Percentiles rank a stretch among this genome's conserved stretches.
These are phyloP conservation scores for Ricordea florida DNA, from an alignment of 92 coral and sea anemone species.

Conservation along the genomic window DNA sequence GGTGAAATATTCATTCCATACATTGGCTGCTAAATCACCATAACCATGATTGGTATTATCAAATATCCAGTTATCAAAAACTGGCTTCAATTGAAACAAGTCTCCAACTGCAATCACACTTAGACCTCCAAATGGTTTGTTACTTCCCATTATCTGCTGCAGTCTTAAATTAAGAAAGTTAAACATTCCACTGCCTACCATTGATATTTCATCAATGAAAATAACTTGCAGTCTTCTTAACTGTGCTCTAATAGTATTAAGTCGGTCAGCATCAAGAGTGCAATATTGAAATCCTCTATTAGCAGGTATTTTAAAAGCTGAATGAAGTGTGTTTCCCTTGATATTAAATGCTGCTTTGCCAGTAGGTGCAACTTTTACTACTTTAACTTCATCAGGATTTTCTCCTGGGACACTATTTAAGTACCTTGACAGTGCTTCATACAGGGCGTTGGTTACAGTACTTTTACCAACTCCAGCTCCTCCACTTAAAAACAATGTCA, in stretches of 20 bases:
- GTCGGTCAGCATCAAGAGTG: neutral
- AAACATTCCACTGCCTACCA: conserved; percentile 84
- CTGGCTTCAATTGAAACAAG: conserved; percentile 69
- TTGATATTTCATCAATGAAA: conserved; percentile 65
- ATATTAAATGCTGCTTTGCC: conserved; percentile 64
- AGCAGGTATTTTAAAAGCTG: conserved; percentile 46
- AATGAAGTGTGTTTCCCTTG: conserved; percentile 46
- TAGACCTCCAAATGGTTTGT: conserved; percentile 62
- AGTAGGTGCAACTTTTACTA: conserved; percentile 45
- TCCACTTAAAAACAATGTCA: conserved; percentile 53
- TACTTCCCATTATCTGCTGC: conserved; percentile 65
- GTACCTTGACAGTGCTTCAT: no score
- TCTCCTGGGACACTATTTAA: conserved; percentile 46
- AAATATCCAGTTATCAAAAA: conserved; percentile 67
- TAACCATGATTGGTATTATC: conserved; percentile 38
- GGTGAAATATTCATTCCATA: conserved; percentile 51
- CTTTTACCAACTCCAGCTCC: conserved; percentile 73
- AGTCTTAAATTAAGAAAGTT: conserved; percentile 61
- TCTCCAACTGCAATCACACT: conserved; percentile 66
- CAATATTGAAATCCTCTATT: conserved; percentile 22
- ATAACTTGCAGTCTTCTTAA: conserved; percentile 15
- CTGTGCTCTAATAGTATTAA: conserved; percentile 24
- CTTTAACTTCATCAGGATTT: conserved; percentile 50
- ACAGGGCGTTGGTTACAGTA: no score
- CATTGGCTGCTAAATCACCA: conserved; percentile 58